These are phyloP conservation scores for Tromatobia lineatoria DNA, from an alignment of 2,888 invertebrate genomes.

Conservation along the genomic window DNA sequence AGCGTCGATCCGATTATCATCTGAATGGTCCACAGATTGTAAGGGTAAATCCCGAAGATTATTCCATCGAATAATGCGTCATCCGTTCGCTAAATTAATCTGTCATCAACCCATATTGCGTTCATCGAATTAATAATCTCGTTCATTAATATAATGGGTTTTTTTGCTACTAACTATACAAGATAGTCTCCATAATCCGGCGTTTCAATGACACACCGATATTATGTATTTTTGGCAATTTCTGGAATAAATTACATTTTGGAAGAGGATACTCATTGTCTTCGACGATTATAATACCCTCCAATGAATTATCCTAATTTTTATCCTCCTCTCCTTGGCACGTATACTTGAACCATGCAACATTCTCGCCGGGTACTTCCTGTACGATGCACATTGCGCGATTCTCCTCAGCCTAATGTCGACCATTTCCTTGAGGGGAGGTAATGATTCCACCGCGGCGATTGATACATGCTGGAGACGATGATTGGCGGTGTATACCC, in stretches of 20 bases:
- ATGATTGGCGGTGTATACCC: conserved; percentile 72
- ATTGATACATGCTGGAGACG: conserved; percentile 82
- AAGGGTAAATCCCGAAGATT: conserved; percentile 21
- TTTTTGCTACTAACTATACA: conserved; percentile 64
- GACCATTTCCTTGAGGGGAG: conserved; percentile 71
- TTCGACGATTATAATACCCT: not conserved
- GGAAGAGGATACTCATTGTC: conserved; percentile 33
- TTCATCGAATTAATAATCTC: conserved; percentile 62
- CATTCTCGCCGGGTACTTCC: conserved; percentile 60
- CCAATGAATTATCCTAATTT: conserved; percentile 31
- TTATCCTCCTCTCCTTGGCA: not conserved
- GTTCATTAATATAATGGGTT: conserved; percentile 64
- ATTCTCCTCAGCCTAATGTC: conserved; percentile 73
- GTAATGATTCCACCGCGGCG: conserved; percentile 81
- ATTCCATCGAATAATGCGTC: conserved; percentile 26
- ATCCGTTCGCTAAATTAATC: conserved; percentile 37
- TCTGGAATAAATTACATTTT: conserved; percentile 69
- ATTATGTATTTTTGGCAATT: conserved; percentile 73
- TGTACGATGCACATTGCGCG: conserved; percentile 62
- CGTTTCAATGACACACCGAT: conserved; percentile 47
- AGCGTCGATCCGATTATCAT: conserved; percentile 37
- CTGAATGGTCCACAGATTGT: conserved; percentile 42
- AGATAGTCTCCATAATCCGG: conserved; percentile 51
- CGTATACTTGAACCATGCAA: not conserved
- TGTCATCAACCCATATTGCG: conserved; percentile 61